Evolutionary conservation across 2,797 vertebrate species (phyloP).

Genomic region (Xiphorhynchus erythropygius): DNA sequence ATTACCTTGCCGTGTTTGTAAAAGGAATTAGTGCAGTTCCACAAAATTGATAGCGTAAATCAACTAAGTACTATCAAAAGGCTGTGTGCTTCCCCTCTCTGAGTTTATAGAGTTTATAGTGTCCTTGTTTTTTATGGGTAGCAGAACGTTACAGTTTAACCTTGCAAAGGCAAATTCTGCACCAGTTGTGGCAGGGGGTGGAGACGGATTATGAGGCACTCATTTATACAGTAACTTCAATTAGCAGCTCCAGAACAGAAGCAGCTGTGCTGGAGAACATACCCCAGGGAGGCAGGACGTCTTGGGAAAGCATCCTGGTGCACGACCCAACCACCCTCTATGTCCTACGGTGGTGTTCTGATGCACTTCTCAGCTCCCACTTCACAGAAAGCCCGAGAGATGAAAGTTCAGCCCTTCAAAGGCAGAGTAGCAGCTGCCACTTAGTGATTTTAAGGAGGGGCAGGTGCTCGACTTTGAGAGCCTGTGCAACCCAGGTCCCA

Average conservation of each 20-base stretch:
- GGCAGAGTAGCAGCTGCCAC: background rate
- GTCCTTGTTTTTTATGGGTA: background rate
- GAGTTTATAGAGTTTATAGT: background rate
- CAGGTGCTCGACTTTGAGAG: background rate
- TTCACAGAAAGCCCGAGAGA: background rate
- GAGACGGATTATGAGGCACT: background rate
- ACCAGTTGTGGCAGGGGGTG: rapidly evolving
- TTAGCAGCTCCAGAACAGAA: background rate
- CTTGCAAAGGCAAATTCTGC: background rate
- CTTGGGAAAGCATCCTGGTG: rapidly evolving
- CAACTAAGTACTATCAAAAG: background rate
- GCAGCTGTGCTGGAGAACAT: background rate
- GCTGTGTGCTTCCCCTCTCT: background rate
- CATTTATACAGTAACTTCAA: background rate
- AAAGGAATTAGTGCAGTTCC: background rate
- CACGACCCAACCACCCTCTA: background rate
- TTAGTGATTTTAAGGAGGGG: background rate
- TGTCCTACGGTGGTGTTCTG: background rate
- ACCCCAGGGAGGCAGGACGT: background rate
- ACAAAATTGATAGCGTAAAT: background rate
- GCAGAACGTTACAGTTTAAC: background rate
- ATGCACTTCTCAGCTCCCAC: background rate
- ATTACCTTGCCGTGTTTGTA: background rate
- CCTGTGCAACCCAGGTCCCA: background rate
- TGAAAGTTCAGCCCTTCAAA: background rate